Base-by-base conservation (phyloP, 2,113 vertebrate species). In the Phasianus colchicus region DNA sequence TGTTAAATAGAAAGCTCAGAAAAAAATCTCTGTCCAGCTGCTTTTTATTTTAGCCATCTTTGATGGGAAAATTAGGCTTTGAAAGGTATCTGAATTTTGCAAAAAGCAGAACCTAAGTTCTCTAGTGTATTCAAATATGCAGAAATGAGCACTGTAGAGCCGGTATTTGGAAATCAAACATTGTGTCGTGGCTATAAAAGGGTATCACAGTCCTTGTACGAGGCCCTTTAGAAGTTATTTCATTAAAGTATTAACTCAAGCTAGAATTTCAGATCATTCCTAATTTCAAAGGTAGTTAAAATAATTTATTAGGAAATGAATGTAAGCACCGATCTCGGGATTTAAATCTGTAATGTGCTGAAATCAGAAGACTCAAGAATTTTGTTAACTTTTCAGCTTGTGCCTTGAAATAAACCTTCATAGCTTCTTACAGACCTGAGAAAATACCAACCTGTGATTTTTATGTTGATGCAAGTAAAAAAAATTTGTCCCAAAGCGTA, bases 41-140 rank as follows among this genome's bases (percentile, higher is more conserved):
- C 86, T 85, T 93, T 97, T 96, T 92, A 91, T 92, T 89, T 88
- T 95, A 92, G 50, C 85, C 30, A 0, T 57, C n/a, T 83, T 90
- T 86, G 86, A 78, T 72, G 42, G 63, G 21, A 69, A 81, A 74
- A 81, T 86, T 69, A 81, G 79, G 61, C 66, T 92, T 72, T 90
- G 70, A 83, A 94, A 93, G 24, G n/a, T 85, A 8, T 25, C 65
- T 86, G 83, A 0, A 40, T 82, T 86, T 30, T 75, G 63, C 43
- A 84, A 58, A 92, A 94, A 72, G 47, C 54, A 69, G 80, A 88
- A 54, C 13, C 13, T 32, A 14, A 9, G 6, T 81, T 91, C 83
- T 83, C 48, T 81, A 14, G 47, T 40, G 72, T 61, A 34, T 94
- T 95, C 18, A 78, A 14, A 72, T 67, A 42, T 52, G 76, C 69